Base-by-base conservation (phyloP, 92 coral and sea anemone genomes). In the Palythoa heliodiscus region DNA sequence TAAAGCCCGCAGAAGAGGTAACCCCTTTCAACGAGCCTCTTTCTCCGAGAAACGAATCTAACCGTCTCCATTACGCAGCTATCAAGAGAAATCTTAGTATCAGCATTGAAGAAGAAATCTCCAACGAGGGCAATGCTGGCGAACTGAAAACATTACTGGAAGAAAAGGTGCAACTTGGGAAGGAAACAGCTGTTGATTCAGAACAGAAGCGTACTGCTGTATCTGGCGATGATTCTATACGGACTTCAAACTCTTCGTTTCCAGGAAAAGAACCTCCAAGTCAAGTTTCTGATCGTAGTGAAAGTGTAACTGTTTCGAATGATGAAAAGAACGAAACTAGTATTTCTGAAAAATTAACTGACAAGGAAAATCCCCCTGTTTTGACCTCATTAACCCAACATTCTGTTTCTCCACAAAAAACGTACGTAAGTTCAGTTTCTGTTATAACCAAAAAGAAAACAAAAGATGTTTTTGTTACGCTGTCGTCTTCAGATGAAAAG, bases 11-110 rank as follows among this genome's bases (percentile, higher is more conserved):
- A 7, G 73, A 79, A 20, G 84, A 79, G 37, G 24, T 64, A 40
- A 22, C 84, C 1, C 73, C 84, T 10, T 64, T 39, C 73, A 73
- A 79, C 73, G 71, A 79, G 52, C 84, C 73, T 11, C 14, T 79
- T 20, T 23, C 84, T 14, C 57, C 84, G 7, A 63, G 69, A 3
- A 79, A 43, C 39, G 84, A 79, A 79, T 63, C 60, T 19, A 43
- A 58, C 38, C 84, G 35, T 40, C 84, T 79, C 20, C 73, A 79
- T 67, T 79, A 63, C 38, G 84, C 84, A 11, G 25, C 68, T 37
- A 79, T 79, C 60, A 79, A 79, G 72, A 79, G 84, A 52, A 79
- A 79, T 47, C 73, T 79, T 29, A 79, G 84, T 8, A 79, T 63
- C 39, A 67, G 57, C 73, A 12, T 58, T 20, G 60, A 79, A 8